Base-by-base conservation (phyloP, 2,888 invertebrate genomes). In the Coleophora flavipennella region DNA sequence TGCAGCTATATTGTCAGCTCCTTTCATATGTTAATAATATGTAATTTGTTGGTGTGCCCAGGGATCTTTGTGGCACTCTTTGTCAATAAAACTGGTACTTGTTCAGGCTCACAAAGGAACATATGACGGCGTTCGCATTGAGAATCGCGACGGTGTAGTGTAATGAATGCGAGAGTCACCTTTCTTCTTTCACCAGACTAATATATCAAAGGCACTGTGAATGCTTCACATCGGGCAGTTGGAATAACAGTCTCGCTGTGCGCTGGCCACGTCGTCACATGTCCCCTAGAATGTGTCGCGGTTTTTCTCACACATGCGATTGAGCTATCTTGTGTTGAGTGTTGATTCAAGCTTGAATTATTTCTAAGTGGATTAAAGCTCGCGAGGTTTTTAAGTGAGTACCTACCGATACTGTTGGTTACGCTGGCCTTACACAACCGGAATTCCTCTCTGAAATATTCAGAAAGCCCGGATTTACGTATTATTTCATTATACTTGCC, bases 1-100 rank as follows among this genome's bases (percentile, higher is more conserved):
- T 57, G 43, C 44, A 48, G 51, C 61, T 58, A 62, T 65, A 70
- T 64, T 53, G 62, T 56, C 57, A 60, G 57, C 54, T 42, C 47
- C 48, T 72, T 84, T 83, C 59, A 77, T 67, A 84, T 84, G 81
- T 63, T 65, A 83, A 84, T 84, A 45, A 59, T 75, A 74, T 83
- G 73, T 83, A 83, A 83, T 84, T 84, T 84, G 80, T 81, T 81
- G 78, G 79, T 81, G 69, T 56, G 69, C 71, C 69, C 77, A 83
- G 84, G 84, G 83, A 79, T 68, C 68, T 77, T 80, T 81, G 81
- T 70, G 78, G 78, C 78, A 64, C 68, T 65, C 73, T 71, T 83
- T 84, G 73, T 83, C 50, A 51, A 48, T 42, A 41, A 50, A 77
- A 81, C 81, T 69, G 72, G 83, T 79, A 63, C 42, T 62, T 63